Evolutionary conservation across 2,113 vertebrate genomes (phyloP).

Genomic region (Nematolebias whitei): DNA sequence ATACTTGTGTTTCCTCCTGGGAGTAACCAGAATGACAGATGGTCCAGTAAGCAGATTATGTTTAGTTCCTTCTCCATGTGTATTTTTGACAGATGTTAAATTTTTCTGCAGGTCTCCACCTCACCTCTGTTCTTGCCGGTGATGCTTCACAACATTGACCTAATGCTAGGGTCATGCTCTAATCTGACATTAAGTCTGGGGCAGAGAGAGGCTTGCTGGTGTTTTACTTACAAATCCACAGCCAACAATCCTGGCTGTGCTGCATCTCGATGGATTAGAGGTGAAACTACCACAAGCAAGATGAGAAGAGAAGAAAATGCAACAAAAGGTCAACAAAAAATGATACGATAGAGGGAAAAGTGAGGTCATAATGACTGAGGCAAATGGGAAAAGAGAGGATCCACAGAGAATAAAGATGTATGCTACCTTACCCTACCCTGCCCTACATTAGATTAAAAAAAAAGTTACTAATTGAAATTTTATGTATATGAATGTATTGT

Average conservation of each 20-base stretch:
- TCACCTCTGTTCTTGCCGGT: slow-evolving; percentile 66
- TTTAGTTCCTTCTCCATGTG: slow-evolving; percentile 37
- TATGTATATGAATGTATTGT: too few relatives aligned
- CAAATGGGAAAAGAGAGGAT: neutral
- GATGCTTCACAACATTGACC: slow-evolving; percentile 51
- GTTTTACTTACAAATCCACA: slow-evolving; percentile 81
- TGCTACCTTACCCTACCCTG: too few relatives aligned
- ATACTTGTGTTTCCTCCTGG: slow-evolving; percentile 45
- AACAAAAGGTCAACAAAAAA: slow-evolving; percentile 26
- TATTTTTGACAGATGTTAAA: slow-evolving; percentile 40
- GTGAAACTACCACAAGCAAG: slow-evolving; percentile 12
- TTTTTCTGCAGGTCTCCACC: slow-evolving; percentile 61
- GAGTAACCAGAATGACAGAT: slow-evolving; percentile 61
- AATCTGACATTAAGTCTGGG: slow-evolving; percentile 77
- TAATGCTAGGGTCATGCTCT: slow-evolving; percentile 63
- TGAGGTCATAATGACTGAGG: slow-evolving; percentile 8
- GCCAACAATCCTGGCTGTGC: slow-evolving; percentile 61
- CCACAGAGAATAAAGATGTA: too few relatives aligned
- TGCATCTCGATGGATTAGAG: slow-evolving; percentile 66
- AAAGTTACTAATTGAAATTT: too few relatives aligned
- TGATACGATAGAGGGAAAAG: slow-evolving; percentile 29
- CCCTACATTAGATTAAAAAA: too few relatives aligned
- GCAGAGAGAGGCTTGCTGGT: slow-evolving; percentile 70
- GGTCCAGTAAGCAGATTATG: slow-evolving; percentile 71
- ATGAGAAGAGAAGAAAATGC: neutral